A percentile compares a stretch with the other conserved stretches of the same genome.
Conservation (phyloP, 92 coral and sea anemone species). For the Heteractis magnifica region DNA sequence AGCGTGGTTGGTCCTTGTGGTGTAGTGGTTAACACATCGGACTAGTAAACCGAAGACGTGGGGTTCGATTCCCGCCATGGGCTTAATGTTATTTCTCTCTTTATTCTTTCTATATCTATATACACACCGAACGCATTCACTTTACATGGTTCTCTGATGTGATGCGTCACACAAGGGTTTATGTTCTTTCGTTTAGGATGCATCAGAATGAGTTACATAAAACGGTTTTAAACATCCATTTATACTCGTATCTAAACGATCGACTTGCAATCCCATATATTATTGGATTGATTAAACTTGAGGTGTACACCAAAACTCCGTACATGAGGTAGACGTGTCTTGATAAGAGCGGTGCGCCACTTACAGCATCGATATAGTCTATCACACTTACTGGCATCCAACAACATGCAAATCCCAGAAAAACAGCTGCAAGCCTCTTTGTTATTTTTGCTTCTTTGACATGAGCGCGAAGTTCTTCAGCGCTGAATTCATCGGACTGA, state of each 20-base stretch:
- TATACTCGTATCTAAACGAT: conserved; percentile 64
- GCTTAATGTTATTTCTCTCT: too few species aligned
- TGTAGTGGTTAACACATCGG: too few species aligned
- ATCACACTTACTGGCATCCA: conserved; percentile 68
- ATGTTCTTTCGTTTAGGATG: background rate
- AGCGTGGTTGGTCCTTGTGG: too few species aligned
- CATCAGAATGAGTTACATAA: conserved; percentile 7
- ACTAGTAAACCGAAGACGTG: too few species aligned
- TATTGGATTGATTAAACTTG: conserved; percentile 62
- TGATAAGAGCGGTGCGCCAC: conserved; percentile 44
- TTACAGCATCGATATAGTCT: conserved; percentile 52
- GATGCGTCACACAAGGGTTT: too few species aligned
- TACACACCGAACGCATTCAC: too few species aligned
- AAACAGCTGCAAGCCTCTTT: conserved; percentile 59
- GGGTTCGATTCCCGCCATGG: too few species aligned
- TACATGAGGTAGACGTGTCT: conserved; percentile 58
- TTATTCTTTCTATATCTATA: too few species aligned
- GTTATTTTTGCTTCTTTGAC: conserved; percentile 72
- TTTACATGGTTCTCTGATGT: too few species aligned
- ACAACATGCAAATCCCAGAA: conserved; percentile 60
- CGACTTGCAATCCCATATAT: conserved; percentile 69
- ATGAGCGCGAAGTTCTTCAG: conserved; percentile 39
- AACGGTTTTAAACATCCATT: conserved; percentile 21
- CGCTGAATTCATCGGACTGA: background rate
- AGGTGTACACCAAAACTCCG: conserved; percentile 51